These are phyloP conservation scores for Fratercula arctica DNA, from an alignment of 2,797 vertebrate genomes.

Conservation along the genomic window DNA sequence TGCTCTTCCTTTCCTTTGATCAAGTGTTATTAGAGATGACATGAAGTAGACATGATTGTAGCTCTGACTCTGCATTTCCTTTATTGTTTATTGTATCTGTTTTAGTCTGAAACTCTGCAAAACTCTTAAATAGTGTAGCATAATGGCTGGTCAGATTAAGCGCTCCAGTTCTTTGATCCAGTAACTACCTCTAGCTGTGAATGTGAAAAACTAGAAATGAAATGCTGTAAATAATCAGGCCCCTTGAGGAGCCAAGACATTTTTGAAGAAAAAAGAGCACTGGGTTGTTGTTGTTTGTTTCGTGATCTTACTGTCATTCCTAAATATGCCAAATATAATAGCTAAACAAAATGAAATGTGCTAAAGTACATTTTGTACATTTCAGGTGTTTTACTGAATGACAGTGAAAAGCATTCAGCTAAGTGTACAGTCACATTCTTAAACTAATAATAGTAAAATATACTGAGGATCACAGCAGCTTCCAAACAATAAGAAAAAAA, in stretches of 20 bases:
- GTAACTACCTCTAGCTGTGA: not conserved
- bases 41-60: not conserved
- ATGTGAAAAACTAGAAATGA: not conserved
- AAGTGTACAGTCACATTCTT: not conserved
- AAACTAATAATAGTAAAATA: not conserved
- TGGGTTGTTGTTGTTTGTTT: not conserved
- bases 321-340: not conserved
- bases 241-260: not conserved
- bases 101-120: not conserved
- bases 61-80: not conserved
- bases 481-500: not conserved
- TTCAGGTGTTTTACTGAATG: not conserved
- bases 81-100: not conserved
- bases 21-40: not conserved
- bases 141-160: not conserved
- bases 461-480: not conserved
- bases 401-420: not conserved
- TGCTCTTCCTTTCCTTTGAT: constrained; percentile 3
- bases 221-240: not conserved
- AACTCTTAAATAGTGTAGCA: not conserved
- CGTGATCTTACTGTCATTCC: not conserved
- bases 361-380: not conserved
- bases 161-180: not conserved
- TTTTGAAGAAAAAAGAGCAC: not conserved
- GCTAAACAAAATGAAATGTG: not conserved